Evolutionary conservation across 2,797 vertebrate species (phyloP), one percentile per base, ranked within the genome.

Genomic region (Artibeus lituratus): DNA sequence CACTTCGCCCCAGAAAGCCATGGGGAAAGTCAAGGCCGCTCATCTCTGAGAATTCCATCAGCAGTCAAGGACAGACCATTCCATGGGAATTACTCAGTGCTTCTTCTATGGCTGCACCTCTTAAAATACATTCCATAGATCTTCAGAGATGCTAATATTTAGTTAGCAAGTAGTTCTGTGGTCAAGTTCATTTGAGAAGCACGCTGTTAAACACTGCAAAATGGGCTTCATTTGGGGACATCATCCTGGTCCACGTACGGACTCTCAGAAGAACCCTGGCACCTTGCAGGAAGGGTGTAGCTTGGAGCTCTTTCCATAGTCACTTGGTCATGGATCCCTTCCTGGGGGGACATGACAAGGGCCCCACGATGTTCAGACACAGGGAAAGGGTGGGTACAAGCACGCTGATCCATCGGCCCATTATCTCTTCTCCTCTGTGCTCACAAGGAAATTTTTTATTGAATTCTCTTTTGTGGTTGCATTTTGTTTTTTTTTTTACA

Each of bases 181-280:
- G 16, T 39, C 67, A 74, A n/a, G 73, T 51, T 81, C 37, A 15
- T 77, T 42, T 67, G 67, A 81, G 77, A 92, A 93, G 24, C 53
- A 9, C 0, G 22, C 29, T 2, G 16, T 19, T 39, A 65, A 72
- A 42, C 26, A 51, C 29, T 0, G 5, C 44, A 39, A 19, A 37
- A 11, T 44, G n/a, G 15, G 18, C 12, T 26, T 57, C 55, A 69
- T 91, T 26, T 5, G n/a, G 0, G 21, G 29, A 49, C 7, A 22
- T 42, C 37, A 8, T 42, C 32, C 44, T 57, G 12, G 59, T 11
- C 37, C 1, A 1, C 44, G 39, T 18, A 57, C 3, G 18, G 4
- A 19, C 21, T 21, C 15, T 65, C 82, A 26, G 44, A n/a, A 87
- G 55, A 81, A 55, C 51, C 65, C 37, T 10, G 19, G 44, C 47